Percentiles rank a stretch among this genome's conserved stretches.
Evolutionary conservation across 2,113 vertebrate genomes (phyloP).

Genomic region (Equus quagga): DNA sequence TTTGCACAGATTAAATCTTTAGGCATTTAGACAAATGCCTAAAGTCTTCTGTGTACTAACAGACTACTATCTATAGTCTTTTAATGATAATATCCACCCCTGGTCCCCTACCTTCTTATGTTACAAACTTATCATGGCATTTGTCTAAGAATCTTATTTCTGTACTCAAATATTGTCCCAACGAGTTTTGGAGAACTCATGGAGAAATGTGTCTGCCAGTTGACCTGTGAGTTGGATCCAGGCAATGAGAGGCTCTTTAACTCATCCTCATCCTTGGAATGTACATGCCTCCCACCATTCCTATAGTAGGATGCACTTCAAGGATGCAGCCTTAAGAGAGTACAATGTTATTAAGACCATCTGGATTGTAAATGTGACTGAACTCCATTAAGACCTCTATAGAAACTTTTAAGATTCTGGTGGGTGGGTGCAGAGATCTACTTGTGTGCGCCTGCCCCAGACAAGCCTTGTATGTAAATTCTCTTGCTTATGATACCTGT

Average conservation of each 20-base stretch:
- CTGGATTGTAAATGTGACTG: background rate
- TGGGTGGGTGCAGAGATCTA: background rate
- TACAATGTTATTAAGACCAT: too few relatives aligned
- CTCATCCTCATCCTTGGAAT: background rate
- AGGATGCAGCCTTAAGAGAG: background rate
- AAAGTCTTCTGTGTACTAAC: background rate
- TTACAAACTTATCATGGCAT: background rate
- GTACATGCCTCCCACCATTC: background rate
- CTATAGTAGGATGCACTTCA: background rate
- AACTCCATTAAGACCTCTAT: background rate
- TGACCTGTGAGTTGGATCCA: background rate
- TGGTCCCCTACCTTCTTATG: background rate
- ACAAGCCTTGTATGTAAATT: background rate
- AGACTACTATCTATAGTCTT: background rate
- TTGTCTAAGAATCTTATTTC: background rate
- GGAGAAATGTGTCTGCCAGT: fast-evolving
- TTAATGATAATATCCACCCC: background rate
- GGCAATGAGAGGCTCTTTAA: background rate
- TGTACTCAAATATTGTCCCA: background rate
- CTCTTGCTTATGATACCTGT: background rate
- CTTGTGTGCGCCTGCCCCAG: background rate
- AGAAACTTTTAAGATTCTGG: background rate
- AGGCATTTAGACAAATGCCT: background rate
- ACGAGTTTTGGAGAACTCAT: background rate
- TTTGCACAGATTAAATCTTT: background rate